phyloP scores from a whole-genome alignment of 1,140 invertebrate species.

The Brachionus calyciflorus region DNA sequence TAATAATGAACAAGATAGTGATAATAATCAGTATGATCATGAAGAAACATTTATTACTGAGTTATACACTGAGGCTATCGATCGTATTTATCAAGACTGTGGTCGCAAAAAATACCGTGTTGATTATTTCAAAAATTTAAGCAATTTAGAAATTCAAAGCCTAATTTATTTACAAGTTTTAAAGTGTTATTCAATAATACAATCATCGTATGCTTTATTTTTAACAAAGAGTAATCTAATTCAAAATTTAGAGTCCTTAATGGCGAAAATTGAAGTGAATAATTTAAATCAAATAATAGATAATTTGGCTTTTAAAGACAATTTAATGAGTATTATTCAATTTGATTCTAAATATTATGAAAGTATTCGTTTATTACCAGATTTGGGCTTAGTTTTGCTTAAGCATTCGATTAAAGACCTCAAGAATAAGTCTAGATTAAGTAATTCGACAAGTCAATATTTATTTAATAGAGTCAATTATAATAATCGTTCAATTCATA shows the following conservation, averaged over 20 bases:
- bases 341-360: constrained; percentile 21
- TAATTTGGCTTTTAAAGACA: neutral
- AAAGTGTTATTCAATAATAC: constrained; percentile 25
- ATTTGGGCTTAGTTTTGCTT: neutral
- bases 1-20: neutral
- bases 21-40: neutral
- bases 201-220: constrained; percentile 20
- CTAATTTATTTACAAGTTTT: constrained; percentile 40
- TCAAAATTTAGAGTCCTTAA: neutral
- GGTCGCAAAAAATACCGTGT: neutral
- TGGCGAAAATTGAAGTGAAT: neutral
- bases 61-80: constrained; percentile 2
- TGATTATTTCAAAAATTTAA: constrained; percentile 45
- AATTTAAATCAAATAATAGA: neutral
- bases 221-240: neutral
- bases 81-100: neutral
- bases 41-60: neutral
- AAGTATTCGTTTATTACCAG: constrained; percentile 26
- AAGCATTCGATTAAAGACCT: constrained; percentile 11
- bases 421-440: neutral
- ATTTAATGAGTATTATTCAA: neutral
- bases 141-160: constrained; percentile 7
- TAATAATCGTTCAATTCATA: neutral
- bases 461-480: constrained; percentile 19
- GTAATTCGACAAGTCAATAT: neutral